phyloP scores from a whole-genome alignment of 1,140 invertebrate genomes.

The Sweltsa coloradensis region DNA sequence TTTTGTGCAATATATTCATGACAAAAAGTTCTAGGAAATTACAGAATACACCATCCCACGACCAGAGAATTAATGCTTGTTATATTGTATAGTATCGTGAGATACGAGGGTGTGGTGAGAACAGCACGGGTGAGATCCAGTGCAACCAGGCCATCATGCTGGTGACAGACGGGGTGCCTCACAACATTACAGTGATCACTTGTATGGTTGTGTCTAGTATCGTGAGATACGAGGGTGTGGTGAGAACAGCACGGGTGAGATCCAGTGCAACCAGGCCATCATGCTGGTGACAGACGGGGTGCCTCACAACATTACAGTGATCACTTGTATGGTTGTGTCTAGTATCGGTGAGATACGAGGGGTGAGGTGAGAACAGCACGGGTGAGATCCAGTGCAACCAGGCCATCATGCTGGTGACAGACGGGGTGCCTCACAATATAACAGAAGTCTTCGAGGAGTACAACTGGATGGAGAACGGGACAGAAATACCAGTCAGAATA shows the following conservation, averaged over 20 bases:
- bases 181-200: conserved; percentile 66
- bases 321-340: not conserved
- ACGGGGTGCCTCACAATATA: conserved; percentile 81
- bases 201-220: conserved; percentile 2
- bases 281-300: conserved; percentile 98
- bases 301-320: conserved; percentile 77
- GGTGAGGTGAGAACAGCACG: too few species aligned
- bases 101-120: conserved; percentile 8
- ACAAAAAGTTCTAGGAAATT: too few species aligned
- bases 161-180: conserved; percentile 94
- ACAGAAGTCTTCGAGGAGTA: conserved; percentile 76
- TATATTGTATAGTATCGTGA: conserved; percentile 6
- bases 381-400: conserved; percentile 88
- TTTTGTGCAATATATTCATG: too few species aligned
- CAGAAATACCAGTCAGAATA: conserved; percentile 69
- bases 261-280: conserved; percentile 87
- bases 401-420: conserved; percentile 95
- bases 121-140: conserved; percentile 30
- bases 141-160: conserved; percentile 98
- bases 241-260: conserved; percentile 26
- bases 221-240: conserved; percentile 6
- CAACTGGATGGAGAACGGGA: conserved; percentile 57
- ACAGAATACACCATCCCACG: too few species aligned
- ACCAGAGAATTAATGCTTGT: not conserved
- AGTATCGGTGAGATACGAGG: conserved; percentile 7